Percentiles rank a stretch among this genome's conserved stretches.
phyloP scores from a whole-genome alignment of 2,797 vertebrate species.

The Dryobates pubescens region DNA sequence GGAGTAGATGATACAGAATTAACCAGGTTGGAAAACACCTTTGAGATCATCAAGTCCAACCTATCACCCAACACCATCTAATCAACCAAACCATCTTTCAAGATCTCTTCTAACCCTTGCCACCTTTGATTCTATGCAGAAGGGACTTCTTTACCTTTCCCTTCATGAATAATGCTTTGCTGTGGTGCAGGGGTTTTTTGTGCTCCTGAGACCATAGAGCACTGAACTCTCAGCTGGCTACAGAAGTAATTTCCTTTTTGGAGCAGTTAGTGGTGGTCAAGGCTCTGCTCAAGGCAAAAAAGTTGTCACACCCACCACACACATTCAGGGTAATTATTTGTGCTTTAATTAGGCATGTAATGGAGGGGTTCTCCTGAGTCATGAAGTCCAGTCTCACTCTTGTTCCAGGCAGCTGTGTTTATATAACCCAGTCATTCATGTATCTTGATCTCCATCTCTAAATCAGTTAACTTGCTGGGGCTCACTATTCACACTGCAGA shows the following conservation, averaged over 20 bases:
- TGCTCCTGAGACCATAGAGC: not conserved
- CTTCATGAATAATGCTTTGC: not conserved
- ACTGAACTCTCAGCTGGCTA: not conserved
- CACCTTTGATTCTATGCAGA: not conserved
- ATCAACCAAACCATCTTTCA: too few relatives aligned
- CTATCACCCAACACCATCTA: too few relatives aligned
- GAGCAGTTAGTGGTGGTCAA: not conserved
- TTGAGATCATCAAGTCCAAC: too few relatives aligned
- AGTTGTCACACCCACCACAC: not conserved
- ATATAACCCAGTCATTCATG: not conserved
- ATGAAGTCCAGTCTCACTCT: not conserved
- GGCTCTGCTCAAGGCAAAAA: not conserved
- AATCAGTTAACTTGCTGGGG: not conserved
- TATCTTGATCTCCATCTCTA: slow-evolving; percentile 8
- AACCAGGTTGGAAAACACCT: too few relatives aligned
- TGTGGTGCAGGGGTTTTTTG: not conserved
- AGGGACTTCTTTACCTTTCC: not conserved
- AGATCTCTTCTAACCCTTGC: too few relatives aligned
- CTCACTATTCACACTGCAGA: not conserved
- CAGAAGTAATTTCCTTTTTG: not conserved
- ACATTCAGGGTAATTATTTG: not conserved
- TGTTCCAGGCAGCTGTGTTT: slow-evolving; percentile 43
- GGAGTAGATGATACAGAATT: too few relatives aligned
- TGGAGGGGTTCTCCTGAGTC: not conserved
- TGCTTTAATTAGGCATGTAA: slow-evolving; percentile 30